Base-by-base conservation (phyloP, 2,797 vertebrate genomes). In the Eidolon dupreanum region DNA sequence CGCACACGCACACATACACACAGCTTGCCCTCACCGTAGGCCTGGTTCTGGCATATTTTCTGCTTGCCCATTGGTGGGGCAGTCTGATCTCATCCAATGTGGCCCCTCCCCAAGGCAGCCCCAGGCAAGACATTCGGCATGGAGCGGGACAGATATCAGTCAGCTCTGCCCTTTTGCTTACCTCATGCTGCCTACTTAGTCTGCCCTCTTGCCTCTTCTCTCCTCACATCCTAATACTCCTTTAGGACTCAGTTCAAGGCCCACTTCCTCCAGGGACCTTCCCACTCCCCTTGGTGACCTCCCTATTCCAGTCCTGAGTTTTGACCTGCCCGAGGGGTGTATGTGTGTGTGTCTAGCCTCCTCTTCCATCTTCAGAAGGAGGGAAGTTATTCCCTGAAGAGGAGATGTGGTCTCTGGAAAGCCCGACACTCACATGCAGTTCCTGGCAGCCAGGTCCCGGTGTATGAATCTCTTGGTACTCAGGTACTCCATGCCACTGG, bases 401-500 rank as follows among this genome's bases (percentile, higher is more conserved):
- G 6, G 10, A 7, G 7, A 2, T 11, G 10, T 49, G 31, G 38
- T 15, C 68, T 36, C 51, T n/a, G 26, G 81, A 38, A 51, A 31
- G 19, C 33, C 41, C 9, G 19, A 17, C 16, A 97, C 99, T 98
- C 98, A 99, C 99, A 99, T 99, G 99, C 99, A 99, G 97, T 99
- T 99, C 43, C 99, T 99, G 83, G 99, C 99, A 0, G 99, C 99
- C 11, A 99, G 98, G 98, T 99, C 99, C 79, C 99, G 98, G 97
- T 99, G 99, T 94, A 99, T 99, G 98, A 99, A 99, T 96, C 99
- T 99, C 98, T 99, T 99, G 95, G 97, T 98, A 95, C 99, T 99
- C 93, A 99, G 99, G 95, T 99, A 99, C 87, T 99, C 99, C 99
- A 99, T 99, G 22, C 99, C 99, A 26, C 99, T 98, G 70, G 99